Base-by-base conservation (phyloP, 2,797 vertebrate species). In the Prunella strophiata region DNA sequence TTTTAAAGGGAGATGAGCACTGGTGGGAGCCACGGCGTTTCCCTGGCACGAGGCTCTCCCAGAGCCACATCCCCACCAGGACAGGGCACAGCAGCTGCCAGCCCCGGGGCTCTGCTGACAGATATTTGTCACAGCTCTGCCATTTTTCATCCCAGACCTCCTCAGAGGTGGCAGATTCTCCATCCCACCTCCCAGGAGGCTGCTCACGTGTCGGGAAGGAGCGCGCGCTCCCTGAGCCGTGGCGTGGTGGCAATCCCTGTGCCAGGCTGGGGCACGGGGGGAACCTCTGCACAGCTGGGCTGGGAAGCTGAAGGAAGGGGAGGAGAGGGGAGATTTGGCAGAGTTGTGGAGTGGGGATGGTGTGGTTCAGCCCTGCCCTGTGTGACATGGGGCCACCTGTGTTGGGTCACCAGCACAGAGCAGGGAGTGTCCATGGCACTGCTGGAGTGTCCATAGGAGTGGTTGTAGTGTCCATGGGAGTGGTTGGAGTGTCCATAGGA, bases 221-320 rank as follows among this genome's bases (percentile, higher is more conserved):
- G n/a, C 13, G 2, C 16, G 17, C 0, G 6, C 7, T 87, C 51
- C 29, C 45, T 0, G 4, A 25, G 4, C 4, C 0, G 20, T 0
- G 38, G 3, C 13, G 22, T 0, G 73, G 58, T 27, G 52, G 85
- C 51, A 13, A 36, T 74, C 48, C 10, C n/a, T 4, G 36, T 5
- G 59, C 17, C 20, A 0, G 54, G 14, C 2, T 55, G 86, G 84
- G 12, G 71, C 38, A 12, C 0, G 5, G 9, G 7, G 6, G 57
- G 32, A 3, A 18, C 1, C 42, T 18, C 47, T 34, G 50, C 15
- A 20, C 26, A 58, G 70, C 27, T 23, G 61, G 45, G 17, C 10
- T 10, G 79, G 47, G 43, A 9, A 2, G 16, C 22, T 27, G 7
- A 3, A 30, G 38, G 59, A n/a, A 63, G 3, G 0, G 3, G 9